phyloP scores from a whole-genome alignment of 2,888 invertebrate species.

The Drosophila kanekoi region DNA sequence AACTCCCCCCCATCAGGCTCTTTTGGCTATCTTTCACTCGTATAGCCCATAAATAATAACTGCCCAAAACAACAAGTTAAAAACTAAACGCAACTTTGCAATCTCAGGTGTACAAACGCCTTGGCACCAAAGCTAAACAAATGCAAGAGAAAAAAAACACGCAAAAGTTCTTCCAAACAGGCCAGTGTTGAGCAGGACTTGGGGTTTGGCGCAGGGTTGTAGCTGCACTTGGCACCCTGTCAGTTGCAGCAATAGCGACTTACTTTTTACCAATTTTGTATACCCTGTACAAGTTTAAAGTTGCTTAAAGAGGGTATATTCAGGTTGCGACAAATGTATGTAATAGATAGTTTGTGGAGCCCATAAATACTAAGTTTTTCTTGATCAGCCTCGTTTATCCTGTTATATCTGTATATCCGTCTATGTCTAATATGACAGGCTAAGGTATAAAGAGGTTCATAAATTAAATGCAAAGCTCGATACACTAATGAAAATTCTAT shows the following conservation, averaged over 20 bases:
- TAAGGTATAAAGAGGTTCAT: too few relatives aligned
- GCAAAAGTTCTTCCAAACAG: conserved; percentile 53
- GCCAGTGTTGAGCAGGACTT: conserved; percentile 6
- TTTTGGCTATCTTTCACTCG: neutral
- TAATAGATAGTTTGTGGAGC: neutral
- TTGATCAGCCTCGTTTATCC: too few relatives aligned
- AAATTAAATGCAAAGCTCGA: too few relatives aligned
- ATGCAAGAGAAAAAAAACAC: conserved; percentile 17
- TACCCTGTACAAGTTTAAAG: neutral
- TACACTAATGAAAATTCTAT: too few relatives aligned
- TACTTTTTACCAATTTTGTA: conserved; percentile 52
- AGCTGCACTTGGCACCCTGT: conserved; percentile 60
- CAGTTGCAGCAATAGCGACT: conserved; percentile 61
- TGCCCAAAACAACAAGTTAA: conserved; percentile 37
- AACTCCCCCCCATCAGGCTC: neutral
- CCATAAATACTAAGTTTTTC: too few relatives aligned
- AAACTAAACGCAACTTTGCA: conserved; percentile 62
- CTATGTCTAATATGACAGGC: too few relatives aligned
- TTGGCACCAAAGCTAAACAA: conserved; percentile 77
- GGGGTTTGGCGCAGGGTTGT: neutral
- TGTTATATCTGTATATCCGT: too few relatives aligned
- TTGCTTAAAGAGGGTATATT: neutral
- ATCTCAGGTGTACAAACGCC: conserved; percentile 82
- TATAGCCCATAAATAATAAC: conserved; percentile 48
- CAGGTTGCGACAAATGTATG: neutral